phyloP scores from a whole-genome alignment of 2,797 vertebrate species.

The Chlorospingus semifuscus region DNA sequence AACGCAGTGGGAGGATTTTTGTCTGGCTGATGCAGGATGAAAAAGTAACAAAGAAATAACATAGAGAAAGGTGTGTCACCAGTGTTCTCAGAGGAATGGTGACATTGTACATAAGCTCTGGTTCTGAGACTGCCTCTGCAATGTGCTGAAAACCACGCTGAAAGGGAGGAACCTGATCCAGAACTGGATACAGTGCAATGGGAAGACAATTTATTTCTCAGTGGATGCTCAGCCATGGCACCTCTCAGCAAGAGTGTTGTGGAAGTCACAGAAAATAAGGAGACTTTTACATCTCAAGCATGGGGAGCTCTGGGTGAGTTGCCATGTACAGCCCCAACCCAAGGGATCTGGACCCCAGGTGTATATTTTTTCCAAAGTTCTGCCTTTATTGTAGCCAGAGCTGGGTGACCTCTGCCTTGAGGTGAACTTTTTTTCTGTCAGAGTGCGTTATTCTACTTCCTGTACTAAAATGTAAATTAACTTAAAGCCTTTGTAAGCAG shows the following conservation, averaged over 20 bases:
- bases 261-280: neutral
- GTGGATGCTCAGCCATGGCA: neutral
- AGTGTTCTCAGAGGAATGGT: neutral
- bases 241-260: neutral
- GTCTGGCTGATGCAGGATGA: neutral
- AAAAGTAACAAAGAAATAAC: neutral
- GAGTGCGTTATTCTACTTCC: neutral
- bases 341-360: neutral
- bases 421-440: neutral
- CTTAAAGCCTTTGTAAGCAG: neutral
- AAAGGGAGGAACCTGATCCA: neutral
- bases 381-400: neutral
- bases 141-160: rapidly evolving
- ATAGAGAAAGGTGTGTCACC: neutral
- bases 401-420: neutral
- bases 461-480: slow-evolving; percentile 14
- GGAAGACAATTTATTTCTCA: neutral
- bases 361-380: neutral
- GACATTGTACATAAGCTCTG: neutral
- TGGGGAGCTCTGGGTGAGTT: neutral
- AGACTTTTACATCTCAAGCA: neutral
- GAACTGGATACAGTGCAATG: neutral
- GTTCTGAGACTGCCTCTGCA: neutral
- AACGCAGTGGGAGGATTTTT: neutral
- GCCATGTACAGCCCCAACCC: neutral